Evolutionary conservation across 2,888 invertebrate genomes (phyloP), one percentile per base, ranked within the genome.

Genomic region (Reticulitermes lucifugus): DNA sequence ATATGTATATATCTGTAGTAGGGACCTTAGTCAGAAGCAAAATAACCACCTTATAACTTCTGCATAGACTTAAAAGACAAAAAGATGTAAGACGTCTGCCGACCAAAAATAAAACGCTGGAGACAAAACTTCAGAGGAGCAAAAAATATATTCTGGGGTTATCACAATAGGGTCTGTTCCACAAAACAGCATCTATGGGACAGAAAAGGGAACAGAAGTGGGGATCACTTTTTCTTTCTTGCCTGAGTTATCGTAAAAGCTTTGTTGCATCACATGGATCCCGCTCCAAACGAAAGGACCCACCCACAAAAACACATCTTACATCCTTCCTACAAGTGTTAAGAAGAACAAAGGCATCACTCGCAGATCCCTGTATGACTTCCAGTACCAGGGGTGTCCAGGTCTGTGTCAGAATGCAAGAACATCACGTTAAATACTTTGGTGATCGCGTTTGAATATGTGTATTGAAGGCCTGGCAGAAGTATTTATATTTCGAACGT

Each of bases 261-360:
- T 77, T 77, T 77, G 77, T 77, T 77, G 77, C 77, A 51, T 77
- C 43, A 46, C 51, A 46, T 77, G 73, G 35, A 35, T 41, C 73
- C 41, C 73, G 73, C 73, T 73, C 73, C 41, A 43, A 6, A 46
- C 46, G 77, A 51, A 77, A 46, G 81, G 65, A 81, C 81, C 81
- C 81, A 43, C 43, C 70, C 65, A 81, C 81, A 81, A 81, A 81
- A 81, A 81, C 81, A 80, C 80, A 81, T 81, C 70, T 60, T 41
- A 41, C 81, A 65, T 65, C 81, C 65, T 81, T 81, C 81, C 60
- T 46, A 25, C 77, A 77, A 77, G 77, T 77, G 77, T 46, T 77
- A 43, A 73, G 21, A 43, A 65, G 55, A 41, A 81, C 81, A 81
- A 81, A 81, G 81, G 29, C 59, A 60, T 35, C 81, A 43, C 77